Conservation (phyloP, 2,797 vertebrate species). For the Sparidentex hasta region DNA sequence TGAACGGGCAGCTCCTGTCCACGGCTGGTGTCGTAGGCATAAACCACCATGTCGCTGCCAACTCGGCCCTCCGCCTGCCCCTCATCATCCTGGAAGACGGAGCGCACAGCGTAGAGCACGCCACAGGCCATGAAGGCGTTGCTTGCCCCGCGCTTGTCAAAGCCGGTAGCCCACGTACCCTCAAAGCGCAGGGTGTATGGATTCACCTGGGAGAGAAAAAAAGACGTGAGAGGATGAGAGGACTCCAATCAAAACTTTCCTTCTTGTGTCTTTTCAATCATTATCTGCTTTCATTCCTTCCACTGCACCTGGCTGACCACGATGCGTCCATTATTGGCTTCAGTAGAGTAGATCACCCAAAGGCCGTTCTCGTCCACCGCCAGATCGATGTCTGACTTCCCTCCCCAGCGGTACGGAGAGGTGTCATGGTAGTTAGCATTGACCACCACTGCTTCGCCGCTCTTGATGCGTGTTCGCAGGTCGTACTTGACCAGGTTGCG, state of each 20-base stretch:
- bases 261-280: not conserved
- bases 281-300: constrained; percentile 56
- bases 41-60: constrained; percentile 91
- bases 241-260: not conserved
- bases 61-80: constrained; percentile 91
- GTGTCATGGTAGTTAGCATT: constrained; percentile 97
- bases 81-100: constrained; percentile 93
- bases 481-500: constrained; percentile 96
- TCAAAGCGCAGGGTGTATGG: constrained; percentile 96
- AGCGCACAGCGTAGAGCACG: constrained; percentile 92
- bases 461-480: constrained; percentile 94
- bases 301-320: constrained; percentile 91
- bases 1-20: constrained; percentile 88
- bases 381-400: constrained; percentile 95
- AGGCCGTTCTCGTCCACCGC: constrained; percentile 95
- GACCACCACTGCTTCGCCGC: constrained; percentile 93
- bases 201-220: constrained; percentile 85
- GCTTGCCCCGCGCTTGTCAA: constrained; percentile 94
- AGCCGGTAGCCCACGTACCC: constrained; percentile 94
- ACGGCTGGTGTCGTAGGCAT: constrained; percentile 93
- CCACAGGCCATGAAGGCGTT: constrained; percentile 97
- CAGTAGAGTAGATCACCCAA: constrained; percentile 96
- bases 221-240: not conserved
- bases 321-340: constrained; percentile 92
- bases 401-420: constrained; percentile 95